Evolutionary conservation across 2,797 vertebrate genomes (phyloP).

Genomic region (Peromyscus nudipes): DNA sequence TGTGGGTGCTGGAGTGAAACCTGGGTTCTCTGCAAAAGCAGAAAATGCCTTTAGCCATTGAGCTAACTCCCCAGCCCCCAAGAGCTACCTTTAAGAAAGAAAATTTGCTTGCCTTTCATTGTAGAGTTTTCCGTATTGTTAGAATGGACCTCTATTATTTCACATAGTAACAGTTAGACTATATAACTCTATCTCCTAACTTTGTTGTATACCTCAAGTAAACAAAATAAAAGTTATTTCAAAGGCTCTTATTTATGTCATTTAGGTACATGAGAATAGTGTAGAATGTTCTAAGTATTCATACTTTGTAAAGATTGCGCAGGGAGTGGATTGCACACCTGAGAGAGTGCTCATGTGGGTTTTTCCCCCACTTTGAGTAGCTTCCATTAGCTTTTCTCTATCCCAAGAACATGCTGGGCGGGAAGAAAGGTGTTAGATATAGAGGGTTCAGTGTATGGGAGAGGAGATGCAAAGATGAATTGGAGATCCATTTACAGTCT

Average conservation of each 20-base stretch:
- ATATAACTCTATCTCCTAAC: not conserved
- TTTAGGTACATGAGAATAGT: not conserved
- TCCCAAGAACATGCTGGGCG: not conserved
- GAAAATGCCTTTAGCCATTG: not conserved
- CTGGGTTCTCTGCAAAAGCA: not conserved
- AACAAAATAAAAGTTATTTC: not conserved
- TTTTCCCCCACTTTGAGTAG: not conserved
- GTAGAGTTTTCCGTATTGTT: constrained; percentile 20
- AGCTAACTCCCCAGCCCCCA: not conserved
- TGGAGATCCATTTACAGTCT: not conserved
- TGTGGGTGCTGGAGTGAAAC: not conserved
- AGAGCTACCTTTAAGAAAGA: not conserved
- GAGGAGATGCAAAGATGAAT: not conserved
- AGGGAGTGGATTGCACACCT: not conserved
- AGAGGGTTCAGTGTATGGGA: not conserved
- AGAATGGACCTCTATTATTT: not conserved
- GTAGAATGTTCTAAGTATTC: not conserved
- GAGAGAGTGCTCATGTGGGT: not conserved
- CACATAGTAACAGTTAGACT: not conserved
- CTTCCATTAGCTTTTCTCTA: not conserved
- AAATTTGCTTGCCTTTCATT: constrained; percentile 5
- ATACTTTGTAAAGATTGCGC: not conserved
- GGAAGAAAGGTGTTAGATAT: not conserved
- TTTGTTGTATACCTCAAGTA: not conserved
- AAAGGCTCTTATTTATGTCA: constrained; percentile 37